A percentile compares a stretch with the other conserved stretches of the same genome.
Conservation (phyloP, 2,888 invertebrate species). For the Hypolimnas misippus region DNA sequence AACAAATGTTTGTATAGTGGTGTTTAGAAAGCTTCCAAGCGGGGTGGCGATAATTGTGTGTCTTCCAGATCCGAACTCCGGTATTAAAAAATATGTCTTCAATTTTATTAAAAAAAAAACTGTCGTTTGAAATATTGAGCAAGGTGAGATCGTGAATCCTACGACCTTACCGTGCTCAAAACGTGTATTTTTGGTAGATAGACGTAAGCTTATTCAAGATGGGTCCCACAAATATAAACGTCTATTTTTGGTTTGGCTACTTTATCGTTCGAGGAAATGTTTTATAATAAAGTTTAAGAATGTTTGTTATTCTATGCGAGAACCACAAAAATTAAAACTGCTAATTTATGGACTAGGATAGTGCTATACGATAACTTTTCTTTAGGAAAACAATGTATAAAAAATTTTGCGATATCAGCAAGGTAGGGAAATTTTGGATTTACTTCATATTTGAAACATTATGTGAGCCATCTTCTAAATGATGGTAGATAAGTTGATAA, state of each 20-base stretch:
- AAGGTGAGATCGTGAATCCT: constrained; percentile 33
- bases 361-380: constrained; percentile 26
- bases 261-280: constrained; percentile 22
- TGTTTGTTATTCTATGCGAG: background rate
- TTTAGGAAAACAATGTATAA: constrained; percentile 21
- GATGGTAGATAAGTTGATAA: constrained; percentile 11
- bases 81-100: constrained; percentile 9
- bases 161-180: too few species aligned
- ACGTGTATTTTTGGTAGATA: too few species aligned
- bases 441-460: constrained; percentile 7
- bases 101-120: constrained; percentile 4
- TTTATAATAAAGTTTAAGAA: constrained; percentile 21
- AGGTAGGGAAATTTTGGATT: constrained; percentile 14
- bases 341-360: constrained; percentile 36
- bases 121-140: constrained; percentile 15
- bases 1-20: too few species aligned
- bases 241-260: constrained; percentile 25
- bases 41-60: constrained; percentile 10
- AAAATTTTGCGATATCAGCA: constrained; percentile 20
- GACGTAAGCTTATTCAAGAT: constrained; percentile 25
- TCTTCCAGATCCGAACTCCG: constrained; percentile 21
- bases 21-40: constrained; percentile 16
- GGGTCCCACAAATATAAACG: constrained; percentile 20
- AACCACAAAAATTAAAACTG: constrained; percentile 29
- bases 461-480: constrained; percentile 25